A percentile compares a stretch with the other conserved stretches of the same genome.
phyloP scores from a whole-genome alignment of 2,888 invertebrate species.

The Sphecodes monilicornis region DNA sequence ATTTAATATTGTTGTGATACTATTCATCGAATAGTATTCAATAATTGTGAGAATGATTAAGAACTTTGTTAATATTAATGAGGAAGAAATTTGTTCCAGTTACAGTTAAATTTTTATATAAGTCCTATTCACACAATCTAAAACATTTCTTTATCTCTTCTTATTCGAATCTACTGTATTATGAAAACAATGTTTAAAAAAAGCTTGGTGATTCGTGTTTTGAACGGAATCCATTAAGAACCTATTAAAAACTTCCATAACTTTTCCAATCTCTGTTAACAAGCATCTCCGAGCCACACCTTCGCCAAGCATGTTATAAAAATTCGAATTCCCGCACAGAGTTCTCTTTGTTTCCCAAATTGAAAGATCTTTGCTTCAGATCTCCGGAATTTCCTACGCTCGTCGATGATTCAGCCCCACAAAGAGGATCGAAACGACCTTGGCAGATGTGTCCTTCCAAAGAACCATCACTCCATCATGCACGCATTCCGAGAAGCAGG shows the following conservation, averaged over 20 bases:
- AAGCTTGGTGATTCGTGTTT: neutral
- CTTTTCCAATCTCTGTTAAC: neutral
- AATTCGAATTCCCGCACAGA: neutral
- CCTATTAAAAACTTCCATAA: neutral
- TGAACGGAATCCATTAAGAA: neutral
- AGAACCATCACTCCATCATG: neutral
- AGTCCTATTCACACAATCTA: neutral
- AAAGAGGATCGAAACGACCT: neutral
- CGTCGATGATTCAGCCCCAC: neutral
- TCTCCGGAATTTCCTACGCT: neutral
- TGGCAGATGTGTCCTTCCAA: constrained; percentile 5
- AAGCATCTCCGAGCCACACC: too few relatives aligned
- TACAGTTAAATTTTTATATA: neutral
- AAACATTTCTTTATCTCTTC: neutral
- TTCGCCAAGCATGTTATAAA: neutral
- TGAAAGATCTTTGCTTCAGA: neutral
- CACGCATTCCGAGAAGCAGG: constrained; percentile 8
- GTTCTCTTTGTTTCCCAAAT: neutral
- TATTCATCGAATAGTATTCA: too few relatives aligned
- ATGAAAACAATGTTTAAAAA: neutral
- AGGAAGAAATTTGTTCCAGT: neutral
- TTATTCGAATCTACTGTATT: neutral
- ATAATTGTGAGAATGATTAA: too few relatives aligned
- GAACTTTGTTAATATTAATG: neutral
- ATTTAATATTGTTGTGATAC: too few relatives aligned